Evolutionary conservation across 2,888 invertebrate genomes (phyloP).

Genomic region (Synergus gifuensis): DNA sequence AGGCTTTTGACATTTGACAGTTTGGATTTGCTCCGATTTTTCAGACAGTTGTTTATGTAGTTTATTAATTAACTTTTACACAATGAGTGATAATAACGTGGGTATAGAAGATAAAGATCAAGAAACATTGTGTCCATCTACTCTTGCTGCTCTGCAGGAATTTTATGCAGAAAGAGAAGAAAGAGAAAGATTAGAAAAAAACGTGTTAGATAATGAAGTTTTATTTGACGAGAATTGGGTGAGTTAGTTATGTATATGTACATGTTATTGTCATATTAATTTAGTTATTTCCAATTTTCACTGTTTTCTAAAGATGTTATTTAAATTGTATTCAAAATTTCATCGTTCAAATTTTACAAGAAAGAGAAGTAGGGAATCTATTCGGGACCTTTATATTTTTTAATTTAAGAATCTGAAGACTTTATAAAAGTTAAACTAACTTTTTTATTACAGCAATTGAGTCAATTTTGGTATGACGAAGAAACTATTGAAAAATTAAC

Average conservation of each 20-base stretch:
- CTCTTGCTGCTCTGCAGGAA: constrained; percentile 87
- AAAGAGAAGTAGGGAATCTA: too few species aligned
- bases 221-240: constrained; percentile 92
- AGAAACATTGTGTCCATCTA: constrained; percentile 84
- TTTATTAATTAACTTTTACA: background rate
- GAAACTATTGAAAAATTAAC: constrained; percentile 87
- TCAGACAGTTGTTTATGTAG: background rate
- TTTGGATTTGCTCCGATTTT: background rate
- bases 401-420: too few species aligned
- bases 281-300: constrained; percentile 19
- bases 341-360: background rate
- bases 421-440: background rate
- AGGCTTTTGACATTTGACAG: constrained; percentile 5
- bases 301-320: background rate
- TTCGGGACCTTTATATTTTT: too few species aligned
- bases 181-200: constrained; percentile 80
- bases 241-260: constrained; percentile 55
- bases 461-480: constrained; percentile 98
- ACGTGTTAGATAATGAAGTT: constrained; percentile 74
- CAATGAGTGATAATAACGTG: constrained; percentile 58
- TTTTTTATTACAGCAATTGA: constrained; percentile 88
- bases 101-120: constrained; percentile 80
- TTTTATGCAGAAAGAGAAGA: constrained; percentile 87
- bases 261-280: constrained; percentile 9
- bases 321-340: background rate